A percentile compares a stretch with the other conserved stretches of the same genome.
phyloP scores from a whole-genome alignment of 2,888 invertebrate species.

The Euplexia lucipara region DNA sequence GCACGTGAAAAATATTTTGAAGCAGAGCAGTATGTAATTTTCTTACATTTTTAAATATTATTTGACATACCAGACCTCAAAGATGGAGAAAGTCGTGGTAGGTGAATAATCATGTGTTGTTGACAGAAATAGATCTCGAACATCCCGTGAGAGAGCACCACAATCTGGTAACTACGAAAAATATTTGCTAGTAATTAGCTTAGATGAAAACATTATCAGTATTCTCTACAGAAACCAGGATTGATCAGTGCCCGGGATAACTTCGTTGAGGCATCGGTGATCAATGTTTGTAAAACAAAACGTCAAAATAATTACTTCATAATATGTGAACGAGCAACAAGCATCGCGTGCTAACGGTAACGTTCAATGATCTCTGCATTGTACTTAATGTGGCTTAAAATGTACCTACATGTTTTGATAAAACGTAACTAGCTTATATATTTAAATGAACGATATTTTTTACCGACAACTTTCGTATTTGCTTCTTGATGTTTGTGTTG shows the following conservation, averaged over 20 bases:
- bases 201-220: slow-evolving; percentile 2
- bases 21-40: slow-evolving; percentile 7
- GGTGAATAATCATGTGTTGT: slow-evolving; percentile 45
- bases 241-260: background rate
- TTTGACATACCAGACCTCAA: background rate
- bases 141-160: background rate
- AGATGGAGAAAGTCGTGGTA: slow-evolving; percentile 13
- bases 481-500: slow-evolving; percentile 14
- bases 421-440: slow-evolving; percentile 7
- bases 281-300: slow-evolving; percentile 3
- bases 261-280: background rate
- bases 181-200: slow-evolving; percentile 4
- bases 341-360: slow-evolving; percentile 25
- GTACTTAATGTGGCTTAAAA: background rate
- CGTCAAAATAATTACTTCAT: background rate
- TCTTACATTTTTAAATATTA: slow-evolving; percentile 5
- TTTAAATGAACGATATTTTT: slow-evolving; percentile 15
- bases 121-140: slow-evolving; percentile 38
- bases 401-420: background rate
- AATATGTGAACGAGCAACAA: slow-evolving; percentile 1
- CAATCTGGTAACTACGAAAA: slow-evolving; percentile 11
- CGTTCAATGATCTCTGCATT: background rate
- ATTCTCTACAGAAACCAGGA: slow-evolving; percentile 8
- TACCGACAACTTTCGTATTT: background rate
- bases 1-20: background rate